Conservation (phyloP, 2,113 vertebrate genomes). For the Ageneiosus marmoratus region DNA sequence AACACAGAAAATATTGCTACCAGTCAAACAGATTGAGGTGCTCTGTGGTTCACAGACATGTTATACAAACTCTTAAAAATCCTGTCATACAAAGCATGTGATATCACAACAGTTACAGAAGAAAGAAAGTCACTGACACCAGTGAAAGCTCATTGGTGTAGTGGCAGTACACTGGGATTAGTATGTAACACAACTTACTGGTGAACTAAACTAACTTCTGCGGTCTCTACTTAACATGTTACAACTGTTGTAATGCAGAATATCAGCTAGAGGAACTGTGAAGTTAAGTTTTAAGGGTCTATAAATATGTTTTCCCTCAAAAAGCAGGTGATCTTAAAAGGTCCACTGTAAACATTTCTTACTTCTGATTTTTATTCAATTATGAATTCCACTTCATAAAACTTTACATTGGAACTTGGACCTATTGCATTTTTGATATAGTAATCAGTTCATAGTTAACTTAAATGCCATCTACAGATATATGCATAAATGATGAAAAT, state of each 20-base stretch:
- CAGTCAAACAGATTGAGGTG: not conserved
- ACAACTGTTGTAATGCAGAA: not conserved
- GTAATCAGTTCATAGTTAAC: not conserved
- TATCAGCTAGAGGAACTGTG: not conserved
- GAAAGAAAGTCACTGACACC: not conserved
- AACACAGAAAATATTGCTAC: constrained; percentile 12
- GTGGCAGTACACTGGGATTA: constrained; percentile 8
- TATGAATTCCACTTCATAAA: not conserved
- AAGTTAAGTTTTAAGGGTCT: not conserved
- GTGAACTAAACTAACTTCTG: constrained; percentile 4
- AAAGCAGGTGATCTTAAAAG: not conserved
- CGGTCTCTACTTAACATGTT: not conserved
- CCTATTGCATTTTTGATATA: not conserved
- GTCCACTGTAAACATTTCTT: not conserved
- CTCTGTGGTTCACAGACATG: not conserved
- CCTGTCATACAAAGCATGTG: constrained; percentile 17
- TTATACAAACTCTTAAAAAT: constrained; percentile 24
- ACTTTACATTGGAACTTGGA: not conserved
- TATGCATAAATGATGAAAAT: not conserved
- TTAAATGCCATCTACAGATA: not conserved
- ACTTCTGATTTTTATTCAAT: not conserved
- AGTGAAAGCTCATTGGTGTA: not conserved
- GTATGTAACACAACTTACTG: constrained; percentile 4
- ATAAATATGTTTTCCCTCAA: not conserved
- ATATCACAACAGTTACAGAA: constrained; percentile 1